A percentile compares a stretch with the other conserved stretches of the same genome.
These are phyloP conservation scores for Mechanitis mazaeus DNA, from an alignment of 2,888 invertebrate genomes.

Conservation along the genomic window DNA sequence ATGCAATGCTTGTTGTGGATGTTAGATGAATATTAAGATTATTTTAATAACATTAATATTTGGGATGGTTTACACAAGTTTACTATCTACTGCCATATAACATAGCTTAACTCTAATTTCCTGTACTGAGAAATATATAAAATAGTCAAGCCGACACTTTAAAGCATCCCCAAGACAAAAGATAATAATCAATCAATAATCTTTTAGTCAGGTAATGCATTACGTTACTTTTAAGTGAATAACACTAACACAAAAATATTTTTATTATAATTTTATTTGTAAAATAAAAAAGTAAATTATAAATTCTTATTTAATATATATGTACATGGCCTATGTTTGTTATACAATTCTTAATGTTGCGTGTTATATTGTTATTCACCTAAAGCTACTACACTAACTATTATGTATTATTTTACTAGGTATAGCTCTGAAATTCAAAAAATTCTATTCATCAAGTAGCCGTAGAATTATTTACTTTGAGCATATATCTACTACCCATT, in stretches of 20 bases:
- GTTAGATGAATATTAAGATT: neutral
- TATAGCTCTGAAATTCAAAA: constrained; percentile 6
- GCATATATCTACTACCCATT: constrained; percentile 11
- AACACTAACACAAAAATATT: constrained; percentile 18
- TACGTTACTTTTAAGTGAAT: constrained; percentile 19
- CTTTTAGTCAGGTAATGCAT: constrained; percentile 18
- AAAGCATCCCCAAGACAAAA: constrained; percentile 22
- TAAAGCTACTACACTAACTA: constrained; percentile 16
- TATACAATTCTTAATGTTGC: constrained; percentile 13
- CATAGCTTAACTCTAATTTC: constrained; percentile 68
- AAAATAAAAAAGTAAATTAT: constrained; percentile 13
- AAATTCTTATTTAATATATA: constrained; percentile 21
- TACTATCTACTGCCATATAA: constrained; percentile 65
- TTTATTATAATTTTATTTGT: constrained; percentile 17
- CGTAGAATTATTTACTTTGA: constrained; percentile 9
- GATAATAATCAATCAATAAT: constrained; percentile 4
- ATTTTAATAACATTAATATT: constrained; percentile 15
- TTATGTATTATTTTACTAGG: constrained; percentile 15
- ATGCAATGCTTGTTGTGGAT: constrained; percentile 1
- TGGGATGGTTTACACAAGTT: constrained; percentile 47
- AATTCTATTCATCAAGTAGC: constrained; percentile 4
- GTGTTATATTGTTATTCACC: constrained; percentile 23
- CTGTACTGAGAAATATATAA: constrained; percentile 75
- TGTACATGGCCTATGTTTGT: constrained; percentile 24
- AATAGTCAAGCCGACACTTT: constrained; percentile 47